Percentiles rank a stretch among this genome's conserved stretches.
Evolutionary conservation across 2,797 vertebrate species (phyloP).

Genomic region (Thalassophryne amazonica): DNA sequence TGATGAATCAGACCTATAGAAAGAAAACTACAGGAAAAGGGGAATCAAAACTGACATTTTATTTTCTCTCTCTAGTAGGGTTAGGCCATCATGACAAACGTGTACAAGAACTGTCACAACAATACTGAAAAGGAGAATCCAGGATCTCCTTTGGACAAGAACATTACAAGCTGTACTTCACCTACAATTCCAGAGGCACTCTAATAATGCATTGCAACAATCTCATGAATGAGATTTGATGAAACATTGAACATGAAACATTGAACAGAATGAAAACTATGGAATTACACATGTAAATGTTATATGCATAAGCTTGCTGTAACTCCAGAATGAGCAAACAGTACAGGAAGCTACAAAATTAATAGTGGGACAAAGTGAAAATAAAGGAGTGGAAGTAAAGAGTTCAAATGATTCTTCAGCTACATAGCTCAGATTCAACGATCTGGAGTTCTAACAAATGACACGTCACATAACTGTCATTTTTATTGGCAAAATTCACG

Average conservation of each 20-base stretch:
- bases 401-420: conserved; percentile 34
- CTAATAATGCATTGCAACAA: conserved; percentile 58
- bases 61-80: conserved; percentile 71
- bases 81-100: conserved; percentile 64
- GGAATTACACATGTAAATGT: conserved; percentile 18
- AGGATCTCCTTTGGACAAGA: conserved; percentile 55
- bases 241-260: conserved; percentile 49
- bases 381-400: conserved; percentile 17
- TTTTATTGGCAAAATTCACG: conserved; percentile 68
- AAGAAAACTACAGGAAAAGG: conserved; percentile 14
- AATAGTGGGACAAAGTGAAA: conserved; percentile 23
- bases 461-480: conserved; percentile 31
- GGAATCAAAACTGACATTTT: conserved; percentile 69
- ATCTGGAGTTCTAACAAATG: conserved; percentile 37
- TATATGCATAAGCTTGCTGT: conserved; percentile 14
- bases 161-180: conserved; percentile 50
- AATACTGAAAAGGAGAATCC: conserved; percentile 56
- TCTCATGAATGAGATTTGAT: conserved; percentile 33
- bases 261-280: conserved; percentile 41
- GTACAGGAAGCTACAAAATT: conserved; percentile 52
- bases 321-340: conserved; percentile 37
- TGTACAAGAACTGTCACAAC: conserved; percentile 69
- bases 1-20: background rate
- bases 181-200: conserved; percentile 70
- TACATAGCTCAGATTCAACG: conserved; percentile 11